A percentile compares a stretch with the other conserved stretches of the same genome.
Conservation (phyloP, 2,113 vertebrate species). For the Lethenteron reissneri region DNA sequence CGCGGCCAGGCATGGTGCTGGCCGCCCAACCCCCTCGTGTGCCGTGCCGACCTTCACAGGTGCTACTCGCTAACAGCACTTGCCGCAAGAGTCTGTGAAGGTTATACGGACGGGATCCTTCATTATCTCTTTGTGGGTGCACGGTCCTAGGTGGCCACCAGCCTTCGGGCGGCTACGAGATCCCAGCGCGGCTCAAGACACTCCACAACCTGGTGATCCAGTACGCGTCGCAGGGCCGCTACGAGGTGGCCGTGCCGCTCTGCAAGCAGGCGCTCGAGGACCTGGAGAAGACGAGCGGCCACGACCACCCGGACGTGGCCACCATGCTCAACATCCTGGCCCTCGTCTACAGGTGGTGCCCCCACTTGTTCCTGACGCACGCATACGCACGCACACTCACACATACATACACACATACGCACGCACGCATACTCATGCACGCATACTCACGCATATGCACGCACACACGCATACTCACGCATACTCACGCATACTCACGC, state of each 20-base stretch:
- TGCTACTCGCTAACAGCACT: too few relatives aligned
- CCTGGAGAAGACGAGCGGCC: slow-evolving; percentile 56
- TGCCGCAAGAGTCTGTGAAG: too few relatives aligned
- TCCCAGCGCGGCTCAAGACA: slow-evolving; percentile 44
- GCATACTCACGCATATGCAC: not conserved
- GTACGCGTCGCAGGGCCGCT: slow-evolving; percentile 52
- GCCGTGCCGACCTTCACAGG: too few relatives aligned
- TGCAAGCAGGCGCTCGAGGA: slow-evolving; percentile 67
- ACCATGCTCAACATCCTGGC: slow-evolving; percentile 70
- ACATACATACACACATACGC: not conserved
- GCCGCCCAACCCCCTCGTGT: too few relatives aligned
- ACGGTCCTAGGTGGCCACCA: too few relatives aligned
- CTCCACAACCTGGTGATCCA: slow-evolving; percentile 68
- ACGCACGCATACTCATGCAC: not conserved
- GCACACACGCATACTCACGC: too few relatives aligned
- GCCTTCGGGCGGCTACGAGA: slow-evolving; percentile 37
- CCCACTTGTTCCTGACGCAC: too few relatives aligned
- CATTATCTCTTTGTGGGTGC: too few relatives aligned
- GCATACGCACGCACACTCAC: not conserved
- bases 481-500: not conserved
- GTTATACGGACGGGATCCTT: too few relatives aligned
- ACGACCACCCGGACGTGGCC: slow-evolving; percentile 54
- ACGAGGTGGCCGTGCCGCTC: slow-evolving; percentile 54
- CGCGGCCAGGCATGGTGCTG: too few relatives aligned
- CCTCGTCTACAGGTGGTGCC: slow-evolving; percentile 42